A percentile compares a stretch with the other conserved stretches of the same genome.
phyloP scores from a whole-genome alignment of 2,888 invertebrate genomes.

The Dimorphilus gyrociliatus region DNA sequence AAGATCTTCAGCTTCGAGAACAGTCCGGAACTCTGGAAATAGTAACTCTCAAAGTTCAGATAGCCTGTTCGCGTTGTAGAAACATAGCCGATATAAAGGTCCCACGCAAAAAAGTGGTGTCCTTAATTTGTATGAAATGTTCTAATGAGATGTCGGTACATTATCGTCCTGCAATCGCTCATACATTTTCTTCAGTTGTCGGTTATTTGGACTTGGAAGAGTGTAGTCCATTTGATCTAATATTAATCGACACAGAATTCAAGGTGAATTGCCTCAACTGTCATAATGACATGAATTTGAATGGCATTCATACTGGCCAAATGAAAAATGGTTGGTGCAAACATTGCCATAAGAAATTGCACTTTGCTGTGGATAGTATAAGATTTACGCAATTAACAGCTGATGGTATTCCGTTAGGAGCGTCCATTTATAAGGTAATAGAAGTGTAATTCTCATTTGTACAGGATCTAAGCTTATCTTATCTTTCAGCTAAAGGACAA shows the following conservation, averaged over 20 bases:
- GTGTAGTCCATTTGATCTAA: slow-evolving; percentile 31
- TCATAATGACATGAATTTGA: slow-evolving; percentile 22
- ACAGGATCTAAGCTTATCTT: too few species aligned
- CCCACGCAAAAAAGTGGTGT: slow-evolving; percentile 17
- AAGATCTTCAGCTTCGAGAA: slow-evolving; percentile 53
- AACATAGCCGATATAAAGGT: slow-evolving; percentile 20
- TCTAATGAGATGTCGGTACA: slow-evolving; percentile 16
- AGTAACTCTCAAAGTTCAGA: slow-evolving; percentile 18
- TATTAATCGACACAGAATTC: slow-evolving; percentile 28
- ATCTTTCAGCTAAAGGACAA: too few species aligned
- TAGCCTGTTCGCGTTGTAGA: slow-evolving; percentile 29
- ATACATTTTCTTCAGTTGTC: slow-evolving; percentile 25
- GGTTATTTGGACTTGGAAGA: slow-evolving; percentile 34
- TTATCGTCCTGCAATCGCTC: slow-evolving; percentile 22
- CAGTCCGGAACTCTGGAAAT: slow-evolving; percentile 44
- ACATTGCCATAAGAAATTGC: slow-evolving; percentile 33
- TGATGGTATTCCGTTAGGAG: too few species aligned
- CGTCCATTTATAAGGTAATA: too few species aligned
- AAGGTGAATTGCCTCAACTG: slow-evolving; percentile 33
- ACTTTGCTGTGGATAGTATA: slow-evolving; percentile 23
- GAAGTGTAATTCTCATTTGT: too few species aligned
- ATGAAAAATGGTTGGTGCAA: slow-evolving; percentile 31
- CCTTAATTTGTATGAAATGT: slow-evolving; percentile 26
- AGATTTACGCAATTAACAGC: slow-evolving; percentile 17
- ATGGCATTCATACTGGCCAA: slow-evolving; percentile 31